phyloP scores from a whole-genome alignment of 2,797 vertebrate genomes.

The Darevskia nairensis region DNA sequence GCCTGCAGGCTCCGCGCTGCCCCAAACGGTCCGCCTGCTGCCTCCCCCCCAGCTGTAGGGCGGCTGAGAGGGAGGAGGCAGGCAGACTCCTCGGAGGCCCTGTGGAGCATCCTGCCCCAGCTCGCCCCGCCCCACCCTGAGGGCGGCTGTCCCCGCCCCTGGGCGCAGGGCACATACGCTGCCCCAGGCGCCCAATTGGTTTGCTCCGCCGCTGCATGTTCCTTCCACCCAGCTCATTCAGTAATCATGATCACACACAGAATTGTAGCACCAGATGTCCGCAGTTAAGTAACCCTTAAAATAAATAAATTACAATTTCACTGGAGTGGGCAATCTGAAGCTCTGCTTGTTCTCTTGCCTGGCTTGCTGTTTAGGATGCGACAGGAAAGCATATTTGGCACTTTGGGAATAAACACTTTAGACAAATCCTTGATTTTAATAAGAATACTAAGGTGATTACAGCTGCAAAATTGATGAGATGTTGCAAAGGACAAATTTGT shows the following conservation, averaged over 20 bases:
- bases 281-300: slow-evolving; percentile 10
- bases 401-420: slow-evolving; percentile 18
- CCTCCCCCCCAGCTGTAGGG: too few relatives aligned
- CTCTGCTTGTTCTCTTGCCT: slow-evolving; percentile 20
- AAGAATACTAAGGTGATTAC: slow-evolving; percentile 34
- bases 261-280: rapidly evolving
- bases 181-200: too few relatives aligned
- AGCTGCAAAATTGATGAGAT: not conserved
- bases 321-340: not conserved
- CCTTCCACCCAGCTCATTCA: not conserved
- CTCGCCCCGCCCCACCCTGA: too few relatives aligned
- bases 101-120: too few relatives aligned
- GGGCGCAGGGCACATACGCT: too few relatives aligned
- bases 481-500: not conserved
- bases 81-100: too few relatives aligned
- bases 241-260: not conserved
- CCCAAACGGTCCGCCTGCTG: too few relatives aligned
- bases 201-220: not conserved
- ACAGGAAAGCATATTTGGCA: slow-evolving; percentile 5
- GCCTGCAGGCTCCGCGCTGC: too few relatives aligned
- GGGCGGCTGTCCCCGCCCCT: too few relatives aligned
- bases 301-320: not conserved
- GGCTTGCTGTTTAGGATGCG: not conserved
- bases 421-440: slow-evolving; percentile 24
- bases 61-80: too few relatives aligned